A percentile compares a stretch with the other conserved stretches of the same genome.
phyloP scores from a whole-genome alignment of 2,113 vertebrate species.

The Helogale parvula region DNA sequence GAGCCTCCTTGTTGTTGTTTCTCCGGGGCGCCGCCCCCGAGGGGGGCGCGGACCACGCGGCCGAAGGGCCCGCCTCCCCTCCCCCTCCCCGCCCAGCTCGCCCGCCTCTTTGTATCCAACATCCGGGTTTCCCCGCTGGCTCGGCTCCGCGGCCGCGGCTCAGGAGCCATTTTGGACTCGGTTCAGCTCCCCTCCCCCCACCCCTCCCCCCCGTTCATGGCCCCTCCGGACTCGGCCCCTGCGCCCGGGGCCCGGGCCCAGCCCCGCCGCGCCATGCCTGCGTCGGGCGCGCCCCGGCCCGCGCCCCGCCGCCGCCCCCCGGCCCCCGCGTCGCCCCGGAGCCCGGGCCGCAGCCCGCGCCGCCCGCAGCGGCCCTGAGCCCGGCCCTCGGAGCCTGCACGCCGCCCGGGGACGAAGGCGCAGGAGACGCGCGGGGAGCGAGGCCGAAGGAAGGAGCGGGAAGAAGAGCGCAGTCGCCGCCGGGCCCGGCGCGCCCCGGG shows the following conservation, averaged over 20 bases:
- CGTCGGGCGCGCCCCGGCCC: slow-evolving; percentile 63
- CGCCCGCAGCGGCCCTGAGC: slow-evolving; percentile 69
- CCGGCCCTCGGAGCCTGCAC: slow-evolving; percentile 4
- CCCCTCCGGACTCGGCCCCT: slow-evolving; percentile 76
- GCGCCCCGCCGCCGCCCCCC: slow-evolving; percentile 67
- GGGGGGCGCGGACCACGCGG: slow-evolving; percentile 78
- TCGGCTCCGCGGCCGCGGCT: slow-evolving; percentile 81
- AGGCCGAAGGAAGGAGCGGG: slow-evolving; percentile 48
- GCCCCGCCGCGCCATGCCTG: slow-evolving; percentile 71
- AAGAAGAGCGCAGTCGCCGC: slow-evolving; percentile 62
- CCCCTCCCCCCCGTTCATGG: slow-evolving; percentile 78
- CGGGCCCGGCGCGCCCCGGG: slow-evolving; percentile 67
- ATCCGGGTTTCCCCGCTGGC: slow-evolving; percentile 94
- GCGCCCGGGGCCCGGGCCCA: slow-evolving; percentile 70
- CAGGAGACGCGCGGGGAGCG: slow-evolving; percentile 20
- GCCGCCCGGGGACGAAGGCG: slow-evolving; percentile 22
- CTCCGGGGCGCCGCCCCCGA: slow-evolving; percentile 60
- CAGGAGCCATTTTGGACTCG: slow-evolving; percentile 84
- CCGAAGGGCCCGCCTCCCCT: slow-evolving; percentile 64
- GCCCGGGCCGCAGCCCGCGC: slow-evolving; percentile 63
- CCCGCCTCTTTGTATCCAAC: slow-evolving; percentile 92
- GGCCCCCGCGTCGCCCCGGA: slow-evolving; percentile 61
- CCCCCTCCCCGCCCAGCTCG: slow-evolving; percentile 45
- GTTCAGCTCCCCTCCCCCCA: slow-evolving; percentile 66
- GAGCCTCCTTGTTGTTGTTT: slow-evolving; percentile 72